Percentiles rank a stretch among this genome's conserved stretches.
Conservation (phyloP, 2,113 vertebrate species). For the Oreochromis niloticus region DNA sequence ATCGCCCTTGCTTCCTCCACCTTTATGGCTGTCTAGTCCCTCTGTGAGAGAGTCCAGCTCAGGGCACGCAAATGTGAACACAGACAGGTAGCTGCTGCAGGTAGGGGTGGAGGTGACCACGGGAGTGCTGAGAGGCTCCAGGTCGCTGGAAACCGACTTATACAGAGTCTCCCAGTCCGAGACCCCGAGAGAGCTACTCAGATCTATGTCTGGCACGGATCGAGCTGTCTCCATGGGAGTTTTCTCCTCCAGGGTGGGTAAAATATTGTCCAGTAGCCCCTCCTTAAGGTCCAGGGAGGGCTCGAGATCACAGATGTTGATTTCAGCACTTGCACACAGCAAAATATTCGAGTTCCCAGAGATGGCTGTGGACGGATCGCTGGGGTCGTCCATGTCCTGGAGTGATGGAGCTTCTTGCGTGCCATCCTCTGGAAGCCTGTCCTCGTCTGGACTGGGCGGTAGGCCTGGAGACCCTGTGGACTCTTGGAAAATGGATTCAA, state of each 20-base stretch:
- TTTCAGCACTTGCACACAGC: constrained; percentile 74
- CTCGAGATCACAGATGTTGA: constrained; percentile 74
- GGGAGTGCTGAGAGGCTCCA: constrained; percentile 93
- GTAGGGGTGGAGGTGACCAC: constrained; percentile 93
- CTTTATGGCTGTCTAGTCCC: constrained; percentile 81
- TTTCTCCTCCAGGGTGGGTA: constrained; percentile 74
- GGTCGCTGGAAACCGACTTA: constrained; percentile 79
- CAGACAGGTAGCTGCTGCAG: constrained; percentile 88
- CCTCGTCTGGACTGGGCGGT: constrained; percentile 63
- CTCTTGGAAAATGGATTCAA: constrained; percentile 83
- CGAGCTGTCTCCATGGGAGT: constrained; percentile 82
- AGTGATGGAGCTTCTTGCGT: constrained; percentile 62
- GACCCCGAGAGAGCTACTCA: constrained; percentile 86
- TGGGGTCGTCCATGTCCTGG: constrained; percentile 68
- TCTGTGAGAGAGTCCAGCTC: constrained; percentile 89
- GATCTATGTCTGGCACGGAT: constrained; percentile 93
- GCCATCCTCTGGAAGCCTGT: constrained; percentile 64
- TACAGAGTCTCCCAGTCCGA: constrained; percentile 97
- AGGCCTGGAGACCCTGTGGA: constrained; percentile 75
- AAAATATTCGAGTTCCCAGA: constrained; percentile 77
- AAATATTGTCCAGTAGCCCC: constrained; percentile 85
- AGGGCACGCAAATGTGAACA: constrained; percentile 92
- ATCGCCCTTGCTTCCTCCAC: constrained; percentile 86
- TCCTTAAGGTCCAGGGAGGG: constrained; percentile 84
- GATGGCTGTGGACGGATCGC: constrained; percentile 74